Conservation (phyloP, 2,797 vertebrate genomes). For the Pachyuromys duprasi region DNA sequence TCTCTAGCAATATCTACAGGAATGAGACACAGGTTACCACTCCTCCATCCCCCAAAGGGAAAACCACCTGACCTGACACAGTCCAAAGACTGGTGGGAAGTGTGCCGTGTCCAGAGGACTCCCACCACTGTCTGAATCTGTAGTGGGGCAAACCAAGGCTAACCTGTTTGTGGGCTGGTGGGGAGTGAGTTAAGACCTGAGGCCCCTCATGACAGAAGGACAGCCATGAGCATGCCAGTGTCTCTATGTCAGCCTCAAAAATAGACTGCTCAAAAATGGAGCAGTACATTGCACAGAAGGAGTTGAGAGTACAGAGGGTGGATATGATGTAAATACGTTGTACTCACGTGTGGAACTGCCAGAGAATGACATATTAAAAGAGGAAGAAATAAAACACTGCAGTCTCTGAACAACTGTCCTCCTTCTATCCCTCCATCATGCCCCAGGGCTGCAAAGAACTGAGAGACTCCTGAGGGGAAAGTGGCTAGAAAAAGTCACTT, state of each 20-base stretch:
- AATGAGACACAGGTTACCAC: background rate
- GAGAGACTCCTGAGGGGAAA: background rate
- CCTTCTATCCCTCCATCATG: background rate
- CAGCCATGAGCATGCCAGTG: background rate
- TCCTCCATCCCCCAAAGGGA: background rate
- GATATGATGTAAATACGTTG: background rate
- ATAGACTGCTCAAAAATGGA: background rate
- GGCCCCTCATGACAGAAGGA: background rate
- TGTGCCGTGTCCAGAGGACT: background rate
- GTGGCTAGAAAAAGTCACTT: background rate
- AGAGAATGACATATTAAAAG: background rate
- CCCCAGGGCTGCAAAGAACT: background rate
- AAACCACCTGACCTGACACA: background rate
- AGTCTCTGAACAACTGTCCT: background rate
- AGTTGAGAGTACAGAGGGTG: background rate
- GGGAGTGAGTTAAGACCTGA: background rate
- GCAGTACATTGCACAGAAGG: background rate
- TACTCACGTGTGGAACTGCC: background rate
- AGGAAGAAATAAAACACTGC: background rate
- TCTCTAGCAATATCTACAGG: background rate
- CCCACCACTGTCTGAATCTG: background rate
- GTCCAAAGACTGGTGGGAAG: background rate
- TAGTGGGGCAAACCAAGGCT: background rate
- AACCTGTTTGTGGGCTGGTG: background rate
- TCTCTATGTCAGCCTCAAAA: background rate